phyloP scores from a whole-genome alignment of 2,888 invertebrate species.

The Entomobrya proxima region DNA sequence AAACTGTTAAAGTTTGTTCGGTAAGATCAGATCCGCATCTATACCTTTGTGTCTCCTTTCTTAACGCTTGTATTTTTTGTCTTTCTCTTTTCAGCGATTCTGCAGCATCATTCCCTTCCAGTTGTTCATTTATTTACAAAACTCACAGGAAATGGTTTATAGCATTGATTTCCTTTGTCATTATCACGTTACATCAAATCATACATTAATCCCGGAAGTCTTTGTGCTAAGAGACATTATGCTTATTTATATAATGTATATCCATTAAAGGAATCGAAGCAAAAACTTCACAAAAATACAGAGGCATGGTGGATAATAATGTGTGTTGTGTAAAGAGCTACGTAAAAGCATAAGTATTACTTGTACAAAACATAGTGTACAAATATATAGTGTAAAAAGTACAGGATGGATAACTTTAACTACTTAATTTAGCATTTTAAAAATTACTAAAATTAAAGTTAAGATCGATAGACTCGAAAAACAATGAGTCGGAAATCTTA shows the following conservation, averaged over 20 bases:
- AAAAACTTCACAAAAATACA: not conserved
- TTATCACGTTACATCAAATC: conserved; percentile 63
- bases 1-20: conserved; percentile 58
- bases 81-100: conserved; percentile 44
- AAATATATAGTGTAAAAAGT: no score
- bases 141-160: conserved; percentile 62
- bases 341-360: no score
- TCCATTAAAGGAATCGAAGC: conserved; percentile 37
- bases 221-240: conserved; percentile 35
- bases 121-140: conserved; percentile 15
- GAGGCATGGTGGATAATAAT: not conserved
- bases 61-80: conserved; percentile 6
- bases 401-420: no score
- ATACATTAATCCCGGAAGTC: conserved; percentile 59
- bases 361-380: no score
- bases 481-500: no score
- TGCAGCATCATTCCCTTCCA: conserved; percentile 43
- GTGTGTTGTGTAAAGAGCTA: no score
- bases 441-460: no score
- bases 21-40: conserved; percentile 60
- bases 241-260: conserved; percentile 27
- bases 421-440: no score
- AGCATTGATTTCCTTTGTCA: conserved; percentile 56
- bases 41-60: conserved; percentile 14
- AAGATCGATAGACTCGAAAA: no score